Base-by-base conservation (phyloP, 2,113 vertebrate genomes). In the Psittacara wagleri region DNA sequence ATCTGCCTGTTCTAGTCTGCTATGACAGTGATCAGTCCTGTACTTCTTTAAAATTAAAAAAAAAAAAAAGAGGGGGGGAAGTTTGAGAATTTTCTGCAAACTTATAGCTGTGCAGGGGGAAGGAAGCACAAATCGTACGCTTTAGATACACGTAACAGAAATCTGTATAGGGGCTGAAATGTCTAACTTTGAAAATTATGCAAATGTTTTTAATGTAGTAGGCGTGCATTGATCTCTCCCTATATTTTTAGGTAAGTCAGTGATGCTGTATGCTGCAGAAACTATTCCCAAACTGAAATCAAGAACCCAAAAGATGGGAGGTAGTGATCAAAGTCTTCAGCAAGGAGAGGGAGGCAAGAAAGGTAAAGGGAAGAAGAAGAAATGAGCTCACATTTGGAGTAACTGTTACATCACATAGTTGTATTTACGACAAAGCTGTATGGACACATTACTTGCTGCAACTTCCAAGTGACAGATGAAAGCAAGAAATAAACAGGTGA, bases 331-430 rank as follows among this genome's bases (percentile, higher is more conserved):
- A 84, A 98, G 96, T 79, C 96, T 99, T 68, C 99, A 99, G 91
- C 99, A 98, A 97, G 98, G 98, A 55, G 99, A 99, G 12, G 99
- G 99, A 70, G 98, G 99, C 61, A 99, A 99, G 97, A 99, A 99
- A 88, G 98, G 98, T n/a, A 99, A 99, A 98, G 99, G 99, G 66
- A 99, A 99, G 98, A 99, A 99, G 98, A 99, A 99, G 95, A 98
- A 98, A 87, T 98, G 94, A 98, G 23, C 31, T 46, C 8, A 7
- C 7, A 2, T 9, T 49, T 62, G 72, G 61, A 76, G 20, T 70
- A 4, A 3, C 46, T 31, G 17, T 70, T 70, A 49, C 14, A 5
- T 90, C 4, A 1, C 29, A 7, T n/a, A 51, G n/a, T 44, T 67
- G 61, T 88, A 11, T 79, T 63, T 82, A 25, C 0, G 12, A 64